Base-by-base conservation (phyloP, 2,888 invertebrate species). In the Tuta absoluta region DNA sequence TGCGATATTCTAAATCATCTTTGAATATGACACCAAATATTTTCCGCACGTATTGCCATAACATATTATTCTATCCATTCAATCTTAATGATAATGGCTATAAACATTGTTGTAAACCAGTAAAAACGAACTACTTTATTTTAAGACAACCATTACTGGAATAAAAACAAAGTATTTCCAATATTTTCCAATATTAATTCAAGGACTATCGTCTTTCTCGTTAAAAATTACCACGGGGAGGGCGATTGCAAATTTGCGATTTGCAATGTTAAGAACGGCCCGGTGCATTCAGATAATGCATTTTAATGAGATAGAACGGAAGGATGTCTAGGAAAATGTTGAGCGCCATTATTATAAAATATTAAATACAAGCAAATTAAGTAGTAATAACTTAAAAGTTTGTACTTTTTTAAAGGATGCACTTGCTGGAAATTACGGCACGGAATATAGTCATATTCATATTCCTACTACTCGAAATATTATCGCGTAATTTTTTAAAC, bases 251-350 rank as follows among this genome's bases (percentile, higher is more conserved):
- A 86, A 89, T 90, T 79, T 76, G 74, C 74, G 76, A 91, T 91
- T 89, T 91, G 90, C 91, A 91, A 91, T 91, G 87, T 90, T 89
- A 91, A 91, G 85, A 76, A 68, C 70, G 72, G 75, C 73, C 79
- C 81, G 82, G 79, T 85, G 87, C 85, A 85, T 80, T 77, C 82
- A 81, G 86, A 89, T 91, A 90, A 89, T 90, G 89, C 85, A 89
- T 93, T 93, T 93, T 93, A 93, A 91, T 93, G 93, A 83, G 86
- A 89, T 75, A 73, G 86, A 88, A 85, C 87, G 84, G 80, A 82
- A 81, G 82, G 49, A 61, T 28, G 56, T 56, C 24, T 28, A 33
- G 56, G 2, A 24, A 28, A 53, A 53, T 24, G 51, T 53, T 24
- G 51, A 24, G 51, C 51, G 12, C 24, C 24, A n/a, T 48, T 19